Evolutionary conservation across 2,888 invertebrate genomes (phyloP).

Genomic region (Lasioglossum pauxillum): DNA sequence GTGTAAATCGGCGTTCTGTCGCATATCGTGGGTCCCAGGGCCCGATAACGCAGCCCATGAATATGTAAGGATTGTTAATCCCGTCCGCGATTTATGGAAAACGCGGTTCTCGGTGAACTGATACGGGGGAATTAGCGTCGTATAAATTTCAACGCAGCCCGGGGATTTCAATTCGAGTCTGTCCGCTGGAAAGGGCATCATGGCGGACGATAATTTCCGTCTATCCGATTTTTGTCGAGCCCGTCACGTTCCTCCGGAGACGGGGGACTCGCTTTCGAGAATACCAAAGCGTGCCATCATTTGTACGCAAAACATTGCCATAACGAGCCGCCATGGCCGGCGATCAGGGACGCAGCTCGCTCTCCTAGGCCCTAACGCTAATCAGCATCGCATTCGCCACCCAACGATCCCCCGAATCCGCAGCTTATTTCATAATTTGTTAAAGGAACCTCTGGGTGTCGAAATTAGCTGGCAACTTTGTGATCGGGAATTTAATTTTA

Average conservation of each 20-base stretch:
- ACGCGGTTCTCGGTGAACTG: not conserved
- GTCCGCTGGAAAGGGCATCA: not conserved
- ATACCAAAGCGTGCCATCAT: constrained; percentile 1
- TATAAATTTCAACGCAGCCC: not conserved
- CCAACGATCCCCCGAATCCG: not conserved
- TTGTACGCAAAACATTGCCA: constrained; percentile 13
- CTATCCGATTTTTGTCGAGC: not conserved
- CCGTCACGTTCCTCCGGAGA: constrained; percentile 16
- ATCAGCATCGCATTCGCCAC: not conserved
- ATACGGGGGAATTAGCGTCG: not conserved
- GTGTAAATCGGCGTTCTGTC: not conserved
- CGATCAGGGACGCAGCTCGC: not conserved
- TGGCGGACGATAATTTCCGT: constrained; percentile 15
- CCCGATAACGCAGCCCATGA: not conserved
- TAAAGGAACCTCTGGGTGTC: not conserved
- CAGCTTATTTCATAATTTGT: not conserved
- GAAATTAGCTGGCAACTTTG: not conserved
- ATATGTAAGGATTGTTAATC: constrained; percentile 5
- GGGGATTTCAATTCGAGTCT: not conserved
- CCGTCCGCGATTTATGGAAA: not conserved
- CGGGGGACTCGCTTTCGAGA: not conserved
- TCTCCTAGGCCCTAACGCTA: not conserved
- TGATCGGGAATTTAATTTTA: no score
- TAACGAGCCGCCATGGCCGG: not conserved
- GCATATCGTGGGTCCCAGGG: not conserved